phyloP scores from a whole-genome alignment of 2,113 vertebrate species.

The Ursus arctos region DNA sequence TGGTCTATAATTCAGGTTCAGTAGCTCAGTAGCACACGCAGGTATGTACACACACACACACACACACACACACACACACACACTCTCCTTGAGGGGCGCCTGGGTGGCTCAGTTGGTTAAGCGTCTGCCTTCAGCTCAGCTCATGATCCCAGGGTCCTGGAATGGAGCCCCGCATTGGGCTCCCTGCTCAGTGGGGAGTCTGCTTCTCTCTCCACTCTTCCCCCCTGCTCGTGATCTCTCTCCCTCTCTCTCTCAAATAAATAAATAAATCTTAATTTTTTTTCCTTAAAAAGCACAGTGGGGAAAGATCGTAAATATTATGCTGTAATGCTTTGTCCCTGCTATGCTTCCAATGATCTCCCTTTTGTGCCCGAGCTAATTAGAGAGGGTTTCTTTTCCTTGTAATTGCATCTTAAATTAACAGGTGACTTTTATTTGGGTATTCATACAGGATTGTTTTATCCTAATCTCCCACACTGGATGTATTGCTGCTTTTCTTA shows the following conservation, averaged over 20 bases:
- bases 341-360: background rate
- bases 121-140: no score
- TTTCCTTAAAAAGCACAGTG: background rate
- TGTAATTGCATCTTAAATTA: background rate
- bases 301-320: background rate
- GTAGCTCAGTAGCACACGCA: no score
- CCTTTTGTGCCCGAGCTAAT: background rate
- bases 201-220: no score
- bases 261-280: background rate
- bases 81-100: no score
- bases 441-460: background rate
- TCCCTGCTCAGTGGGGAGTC: no score
- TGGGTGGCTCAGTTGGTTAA: no score
- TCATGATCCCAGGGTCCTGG: no score
- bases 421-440: background rate
- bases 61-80: no score
- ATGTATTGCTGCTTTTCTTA: conserved; percentile 10
- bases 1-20: no score
- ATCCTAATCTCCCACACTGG: background rate
- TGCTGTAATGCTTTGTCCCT: background rate
- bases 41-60: no score
- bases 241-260: background rate
- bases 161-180: no score
- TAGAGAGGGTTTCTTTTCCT: conserved; percentile 8
- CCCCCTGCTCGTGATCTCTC: no score